These are phyloP conservation scores for Drosophila acutilabella DNA, from an alignment of 2,888 invertebrate species.

Conservation along the genomic window DNA sequence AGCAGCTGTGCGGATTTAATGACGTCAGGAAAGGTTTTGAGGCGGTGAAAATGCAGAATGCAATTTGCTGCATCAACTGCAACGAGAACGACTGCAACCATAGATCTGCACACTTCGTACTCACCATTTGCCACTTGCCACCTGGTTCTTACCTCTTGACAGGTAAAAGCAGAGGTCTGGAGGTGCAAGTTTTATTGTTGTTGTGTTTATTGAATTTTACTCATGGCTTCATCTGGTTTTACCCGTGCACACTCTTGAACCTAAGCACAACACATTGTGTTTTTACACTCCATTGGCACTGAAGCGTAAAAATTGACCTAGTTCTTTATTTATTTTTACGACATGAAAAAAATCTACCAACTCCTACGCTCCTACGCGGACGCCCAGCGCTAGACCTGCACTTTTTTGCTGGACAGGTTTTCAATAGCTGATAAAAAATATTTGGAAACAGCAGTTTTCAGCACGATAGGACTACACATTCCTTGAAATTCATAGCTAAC, in stretches of 20 bases:
- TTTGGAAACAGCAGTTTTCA: neutral
- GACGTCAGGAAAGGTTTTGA: slow-evolving; percentile 40
- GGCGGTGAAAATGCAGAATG: slow-evolving; percentile 35
- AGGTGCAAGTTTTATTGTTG: slow-evolving; percentile 16
- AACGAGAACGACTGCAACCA: slow-evolving; percentile 31
- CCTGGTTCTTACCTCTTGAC: slow-evolving; percentile 14
- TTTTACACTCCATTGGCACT: slow-evolving; percentile 63
- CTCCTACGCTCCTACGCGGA: slow-evolving; percentile 6
- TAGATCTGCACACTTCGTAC: slow-evolving; percentile 39
- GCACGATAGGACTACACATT: neutral
- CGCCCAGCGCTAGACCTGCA: slow-evolving; percentile 11
- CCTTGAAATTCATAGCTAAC: slow-evolving; percentile 20
- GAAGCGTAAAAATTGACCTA: slow-evolving; percentile 79
- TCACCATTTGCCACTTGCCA: slow-evolving; percentile 1
- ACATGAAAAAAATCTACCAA: slow-evolving; percentile 23
- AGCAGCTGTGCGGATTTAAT: slow-evolving; percentile 50
- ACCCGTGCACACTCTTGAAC: slow-evolving; percentile 7
- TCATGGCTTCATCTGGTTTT: slow-evolving; percentile 25
- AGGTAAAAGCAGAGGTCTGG: slow-evolving; percentile 18
- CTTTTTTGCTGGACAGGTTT: slow-evolving; percentile 11
- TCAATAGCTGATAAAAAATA: neutral
- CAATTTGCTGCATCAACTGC: slow-evolving; percentile 41
- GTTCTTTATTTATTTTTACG: slow-evolving; percentile 74
- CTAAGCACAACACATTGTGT: slow-evolving; percentile 31
- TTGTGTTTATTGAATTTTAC: slow-evolving; percentile 37